Base-by-base conservation (phyloP, 2,113 vertebrate species). In the Nymphicus hollandicus region DNA sequence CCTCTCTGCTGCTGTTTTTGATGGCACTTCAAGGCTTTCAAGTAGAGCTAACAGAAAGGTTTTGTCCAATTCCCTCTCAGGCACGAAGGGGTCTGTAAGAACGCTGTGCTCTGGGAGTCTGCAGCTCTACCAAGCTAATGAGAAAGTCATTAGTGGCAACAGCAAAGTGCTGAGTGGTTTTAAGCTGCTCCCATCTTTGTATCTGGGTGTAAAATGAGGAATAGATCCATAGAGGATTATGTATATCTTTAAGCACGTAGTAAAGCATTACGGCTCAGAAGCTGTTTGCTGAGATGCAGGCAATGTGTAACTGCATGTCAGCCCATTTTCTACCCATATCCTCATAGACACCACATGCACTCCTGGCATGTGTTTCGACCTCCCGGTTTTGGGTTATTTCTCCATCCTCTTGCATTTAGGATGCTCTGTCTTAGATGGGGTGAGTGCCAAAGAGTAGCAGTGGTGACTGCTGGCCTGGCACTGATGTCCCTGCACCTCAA, bases 61-160 rank as follows among this genome's bases (percentile, higher is more conserved):
- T 77, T 93, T 96, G 71, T 53, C 56, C 65, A n/a, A 13, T 65
- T 86, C 28, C 22, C 41, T 56, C 56, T 72, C 60, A 25, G 87
- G 23, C 3, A 1, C 15, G 23, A 65, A 66, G 70, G 41, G 41
- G 13, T 56, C 52, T 61, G 33, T 0, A 3, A 61, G 66, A 52
- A 4, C 52, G 13, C 55, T 8, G 50, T 2, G 5, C 44, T 15
- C 55, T 69, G 25, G 44, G 50, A 53, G 10, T 17, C 66, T n/a
- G 53, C 58, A 63, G 25, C n/a, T 69, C 44, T 89, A 4, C 17
- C 52, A 50, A 74, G 22, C 68, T 78, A 22, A 24, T 44, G 66
- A 81, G 64, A 69, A 73, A 65, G 37, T 29, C 60, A 33, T 82
- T 39, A 82, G 22, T 41, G 64, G 49, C 77, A 69, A 5, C 22